phyloP scores from a whole-genome alignment of 2,888 invertebrate genomes.

The Myopa tessellatipennis region DNA sequence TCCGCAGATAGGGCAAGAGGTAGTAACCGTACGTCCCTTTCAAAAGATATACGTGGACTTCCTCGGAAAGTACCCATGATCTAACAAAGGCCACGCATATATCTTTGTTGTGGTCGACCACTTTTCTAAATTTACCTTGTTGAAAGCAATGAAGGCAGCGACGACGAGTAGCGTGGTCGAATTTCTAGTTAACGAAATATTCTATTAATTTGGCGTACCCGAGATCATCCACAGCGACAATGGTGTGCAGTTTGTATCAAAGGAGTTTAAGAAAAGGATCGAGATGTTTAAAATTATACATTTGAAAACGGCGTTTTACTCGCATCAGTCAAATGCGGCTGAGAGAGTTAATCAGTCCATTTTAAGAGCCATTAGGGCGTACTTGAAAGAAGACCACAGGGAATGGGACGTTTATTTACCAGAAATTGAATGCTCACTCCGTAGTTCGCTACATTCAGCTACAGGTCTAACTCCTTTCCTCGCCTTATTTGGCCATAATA shows the following conservation, averaged over 20 bases:
- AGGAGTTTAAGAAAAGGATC: slow-evolving; percentile 43
- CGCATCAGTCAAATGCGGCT: slow-evolving; percentile 58
- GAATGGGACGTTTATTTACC: slow-evolving; percentile 44
- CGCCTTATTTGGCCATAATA: slow-evolving; percentile 30
- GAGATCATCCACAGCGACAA: slow-evolving; percentile 52
- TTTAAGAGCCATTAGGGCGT: slow-evolving; percentile 51
- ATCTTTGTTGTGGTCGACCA: slow-evolving; percentile 45
- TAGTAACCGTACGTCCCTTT: slow-evolving; percentile 18
- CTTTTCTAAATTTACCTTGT: slow-evolving; percentile 43
- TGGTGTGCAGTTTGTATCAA: slow-evolving; percentile 49
- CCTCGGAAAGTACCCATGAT: slow-evolving; percentile 46
- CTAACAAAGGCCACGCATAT: slow-evolving; percentile 36
- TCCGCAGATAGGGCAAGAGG: slow-evolving; percentile 1
- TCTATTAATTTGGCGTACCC: slow-evolving; percentile 53
- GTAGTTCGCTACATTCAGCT: slow-evolving; percentile 38
- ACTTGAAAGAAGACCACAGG: slow-evolving; percentile 41
- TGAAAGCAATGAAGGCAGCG: slow-evolving; percentile 41
- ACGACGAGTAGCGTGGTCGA: slow-evolving; percentile 34
- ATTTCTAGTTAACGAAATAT: slow-evolving; percentile 44
- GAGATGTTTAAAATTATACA: slow-evolving; percentile 44
- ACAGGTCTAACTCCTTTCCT: slow-evolving; percentile 41
- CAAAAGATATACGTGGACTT: slow-evolving; percentile 45
- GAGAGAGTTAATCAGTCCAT: slow-evolving; percentile 57
- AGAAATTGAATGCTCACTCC: slow-evolving; percentile 41
- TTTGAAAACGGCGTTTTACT: slow-evolving; percentile 51